A percentile compares a stretch with the other conserved stretches of the same genome.
Evolutionary conservation across 2,888 invertebrate genomes (phyloP).

Genomic region (Drosophila birchii): DNA sequence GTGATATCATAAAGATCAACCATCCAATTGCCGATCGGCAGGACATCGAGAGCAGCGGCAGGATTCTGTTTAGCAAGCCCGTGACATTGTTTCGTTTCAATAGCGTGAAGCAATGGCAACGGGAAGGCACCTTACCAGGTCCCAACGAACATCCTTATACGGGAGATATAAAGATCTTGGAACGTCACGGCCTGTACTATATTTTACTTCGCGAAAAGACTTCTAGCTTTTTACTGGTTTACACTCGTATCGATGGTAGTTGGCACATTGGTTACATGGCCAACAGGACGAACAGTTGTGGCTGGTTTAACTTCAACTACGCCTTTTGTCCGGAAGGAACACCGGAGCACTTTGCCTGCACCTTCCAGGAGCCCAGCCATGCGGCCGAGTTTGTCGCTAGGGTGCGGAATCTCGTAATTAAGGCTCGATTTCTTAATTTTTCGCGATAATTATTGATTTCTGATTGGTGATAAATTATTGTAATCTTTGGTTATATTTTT

Average conservation of each 20-base stretch:
- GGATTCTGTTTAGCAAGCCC: slow-evolving; percentile 34
- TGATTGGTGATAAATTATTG: slow-evolving; percentile 28
- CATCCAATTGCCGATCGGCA: not conserved
- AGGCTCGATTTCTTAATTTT: slow-evolving; percentile 6
- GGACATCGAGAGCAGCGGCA: slow-evolving; percentile 26
- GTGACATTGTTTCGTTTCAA: slow-evolving; percentile 41
- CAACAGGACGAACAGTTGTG: slow-evolving; percentile 43
- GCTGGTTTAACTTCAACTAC: slow-evolving; percentile 49
- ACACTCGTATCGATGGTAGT: slow-evolving; percentile 36
- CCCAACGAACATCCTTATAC: not conserved
- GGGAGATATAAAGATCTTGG: slow-evolving; percentile 49
- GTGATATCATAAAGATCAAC: too few relatives aligned
- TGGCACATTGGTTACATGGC: slow-evolving; percentile 40
- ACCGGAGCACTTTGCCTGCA: slow-evolving; percentile 46
- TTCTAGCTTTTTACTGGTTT: slow-evolving; percentile 36
- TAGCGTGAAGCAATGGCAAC: slow-evolving; percentile 41
- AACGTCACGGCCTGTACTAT: slow-evolving; percentile 11
- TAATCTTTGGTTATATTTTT: slow-evolving; percentile 20
- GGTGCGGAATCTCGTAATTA: slow-evolving; percentile 23
- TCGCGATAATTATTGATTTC: slow-evolving; percentile 12
- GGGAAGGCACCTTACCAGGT: slow-evolving; percentile 24
- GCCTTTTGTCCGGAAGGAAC: slow-evolving; percentile 42
- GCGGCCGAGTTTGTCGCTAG: slow-evolving; percentile 43
- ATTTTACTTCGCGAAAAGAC: slow-evolving; percentile 46
- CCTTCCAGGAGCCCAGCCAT: slow-evolving; percentile 37